Evolutionary conservation across 2,888 invertebrate genomes (phyloP), one percentile per base, ranked within the genome.

Genomic region (Subacronicta megacephala): DNA sequence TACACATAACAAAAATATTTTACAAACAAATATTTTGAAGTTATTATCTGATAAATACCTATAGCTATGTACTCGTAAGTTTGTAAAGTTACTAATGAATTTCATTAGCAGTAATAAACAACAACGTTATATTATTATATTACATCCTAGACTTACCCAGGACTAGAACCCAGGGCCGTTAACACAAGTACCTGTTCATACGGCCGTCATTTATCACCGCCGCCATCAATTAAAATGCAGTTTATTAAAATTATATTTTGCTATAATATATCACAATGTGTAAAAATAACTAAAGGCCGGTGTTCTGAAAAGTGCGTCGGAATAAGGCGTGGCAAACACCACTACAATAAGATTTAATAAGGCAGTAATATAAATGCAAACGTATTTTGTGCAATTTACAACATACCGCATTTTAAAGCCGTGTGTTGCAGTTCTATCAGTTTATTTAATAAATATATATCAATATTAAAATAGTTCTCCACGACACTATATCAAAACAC

Each of bases 181-280:
- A 43, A 53, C 43, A 37, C 2, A 10, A 49, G 9, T 18, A 41
- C 29, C 33, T 41, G 26, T 20, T 38, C 29, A 26, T 16, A 40
- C 41, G 47, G 29, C 51, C 38, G 26, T 46, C 45, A 61, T 36
- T n/a, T n/a, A n/a, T n/a, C n/a, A n/a, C n/a, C n/a, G n/a, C n/a
- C n/a, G n/a, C n/a, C n/a, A 40, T 41, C 26, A 52, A 46, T 49
- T 50, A 51, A 78, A 78, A 75, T 76, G 71, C 72, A 73, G 29
- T 71, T 57, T 36, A 62, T 65, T 71, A 68, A 77, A 62, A 62
- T 62, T 50, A 50, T 54, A 53, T 72, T 63, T 59, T 64, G 72
- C 52, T 59, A 71, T 41, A 53, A 56, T 73, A 64, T 78, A 80
- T 77, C 77, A 81, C 78, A 77, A 67, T 69, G 45, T 68, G 50